Evolutionary conservation across 2,113 vertebrate genomes (phyloP).

Genomic region (Periophthalmus modestus): DNA sequence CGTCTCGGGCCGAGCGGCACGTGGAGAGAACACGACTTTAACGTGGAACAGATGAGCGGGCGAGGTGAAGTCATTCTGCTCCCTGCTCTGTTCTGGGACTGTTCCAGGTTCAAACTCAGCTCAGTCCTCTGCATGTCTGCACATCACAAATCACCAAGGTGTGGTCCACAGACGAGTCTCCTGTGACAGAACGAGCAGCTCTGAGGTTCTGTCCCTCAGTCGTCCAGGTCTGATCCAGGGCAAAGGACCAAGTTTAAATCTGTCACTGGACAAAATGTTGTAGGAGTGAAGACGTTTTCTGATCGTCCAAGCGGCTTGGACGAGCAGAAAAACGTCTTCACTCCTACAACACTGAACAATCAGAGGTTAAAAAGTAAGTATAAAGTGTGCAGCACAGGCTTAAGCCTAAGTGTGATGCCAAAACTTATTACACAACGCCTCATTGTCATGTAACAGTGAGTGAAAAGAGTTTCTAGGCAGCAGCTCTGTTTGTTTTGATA

Average conservation of each 20-base stretch:
- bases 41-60: not conserved
- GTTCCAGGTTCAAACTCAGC: not conserved
- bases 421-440: not conserved
- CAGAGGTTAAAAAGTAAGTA: too few relatives aligned
- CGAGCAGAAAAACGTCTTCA: too few relatives aligned
- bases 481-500: not conserved
- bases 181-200: not conserved
- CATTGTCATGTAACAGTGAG: not conserved
- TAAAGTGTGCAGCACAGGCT: too few relatives aligned
- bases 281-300: too few relatives aligned
- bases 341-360: too few relatives aligned
- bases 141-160: not conserved
- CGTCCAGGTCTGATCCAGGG: too few relatives aligned
- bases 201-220: too few relatives aligned
- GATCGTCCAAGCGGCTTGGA: too few relatives aligned
- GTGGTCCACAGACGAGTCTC: not conserved
- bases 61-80: not conserved
- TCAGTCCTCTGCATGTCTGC: not conserved
- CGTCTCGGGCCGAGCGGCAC: too few relatives aligned
- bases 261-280: too few relatives aligned
- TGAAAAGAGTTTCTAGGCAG: not conserved
- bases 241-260: too few relatives aligned
- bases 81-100: not conserved
- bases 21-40: not conserved
- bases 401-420: not conserved